Conservation (phyloP, 1,140 invertebrate species). For the Neomicropteryx cornuta region DNA sequence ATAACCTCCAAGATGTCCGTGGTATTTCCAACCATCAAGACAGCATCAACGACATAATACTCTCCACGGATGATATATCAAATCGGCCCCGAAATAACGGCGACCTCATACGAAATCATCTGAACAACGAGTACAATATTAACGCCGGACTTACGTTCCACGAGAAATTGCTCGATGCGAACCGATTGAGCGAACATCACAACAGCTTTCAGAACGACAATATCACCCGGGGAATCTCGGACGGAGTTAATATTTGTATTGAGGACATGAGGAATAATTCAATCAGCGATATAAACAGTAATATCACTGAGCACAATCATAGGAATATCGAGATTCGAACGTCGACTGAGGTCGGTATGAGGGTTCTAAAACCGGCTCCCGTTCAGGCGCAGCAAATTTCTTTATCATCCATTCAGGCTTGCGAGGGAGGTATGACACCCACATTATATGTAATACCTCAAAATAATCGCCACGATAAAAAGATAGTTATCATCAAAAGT, state of each 20-base stretch:
- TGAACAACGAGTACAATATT: slow-evolving; percentile 8
- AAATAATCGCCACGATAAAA: slow-evolving; percentile 28
- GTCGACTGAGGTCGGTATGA: slow-evolving; percentile 22
- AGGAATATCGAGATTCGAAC: slow-evolving; percentile 25
- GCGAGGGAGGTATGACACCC: slow-evolving; percentile 21
- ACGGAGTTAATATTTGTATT: too few species aligned
- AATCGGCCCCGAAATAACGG: slow-evolving; percentile 13
- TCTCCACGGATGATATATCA: slow-evolving; percentile 11
- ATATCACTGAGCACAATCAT: slow-evolving; percentile 5
- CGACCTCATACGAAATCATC: slow-evolving; percentile 8
- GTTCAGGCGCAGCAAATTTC: slow-evolving; percentile 27
- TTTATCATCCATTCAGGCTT: slow-evolving; percentile 24
- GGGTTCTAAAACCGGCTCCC: slow-evolving; percentile 33
- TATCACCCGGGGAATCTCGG: too few species aligned
- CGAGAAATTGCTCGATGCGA: slow-evolving; percentile 5
- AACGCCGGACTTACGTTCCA: slow-evolving; percentile 5
- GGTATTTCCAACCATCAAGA: slow-evolving; percentile 6
- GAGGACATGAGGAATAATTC: too few species aligned
- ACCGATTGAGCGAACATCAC: too few species aligned
- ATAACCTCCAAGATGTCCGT: slow-evolving; percentile 8
- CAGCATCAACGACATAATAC: slow-evolving; percentile 10
- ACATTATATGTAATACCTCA: slow-evolving; percentile 34
- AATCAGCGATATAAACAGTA: too few species aligned
- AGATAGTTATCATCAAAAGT: slow-evolving; percentile 37
- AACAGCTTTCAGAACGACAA: slow-evolving; percentile 10